phyloP scores from a whole-genome alignment of 2,888 invertebrate species.

The Pristionchus mayeri region DNA sequence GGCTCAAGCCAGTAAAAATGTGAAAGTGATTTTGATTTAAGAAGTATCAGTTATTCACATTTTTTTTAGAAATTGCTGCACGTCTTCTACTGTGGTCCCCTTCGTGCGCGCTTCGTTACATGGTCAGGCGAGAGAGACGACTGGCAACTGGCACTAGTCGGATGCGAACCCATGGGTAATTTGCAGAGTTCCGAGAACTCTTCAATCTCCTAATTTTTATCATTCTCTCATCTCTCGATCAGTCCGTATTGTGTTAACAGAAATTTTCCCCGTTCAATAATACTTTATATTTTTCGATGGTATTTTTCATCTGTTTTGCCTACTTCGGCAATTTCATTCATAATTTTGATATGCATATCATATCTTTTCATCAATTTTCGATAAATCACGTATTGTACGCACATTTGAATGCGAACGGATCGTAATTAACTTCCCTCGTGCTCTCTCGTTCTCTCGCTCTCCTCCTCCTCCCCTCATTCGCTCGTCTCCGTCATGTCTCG shows the following conservation, averaged over 20 bases:
- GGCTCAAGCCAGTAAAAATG: too few species aligned
- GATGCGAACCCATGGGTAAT: conserved; percentile 47
- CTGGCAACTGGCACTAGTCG: conserved; percentile 61
- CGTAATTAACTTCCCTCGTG: too few species aligned
- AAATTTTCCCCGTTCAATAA: background rate
- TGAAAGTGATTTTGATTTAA: too few species aligned
- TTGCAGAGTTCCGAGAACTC: too few species aligned
- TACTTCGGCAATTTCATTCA: too few species aligned
- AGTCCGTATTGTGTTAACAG: too few species aligned
- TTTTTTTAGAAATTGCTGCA: conserved; percentile 63
- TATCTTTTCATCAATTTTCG: background rate
- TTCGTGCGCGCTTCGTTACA: conserved; percentile 52
- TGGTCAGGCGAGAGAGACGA: conserved; percentile 69
- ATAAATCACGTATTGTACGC: background rate
- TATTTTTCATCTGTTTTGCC: too few species aligned
- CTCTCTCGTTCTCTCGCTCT: background rate
- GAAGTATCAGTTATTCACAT: too few species aligned
- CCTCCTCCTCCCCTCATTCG: background rate
- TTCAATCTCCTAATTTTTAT: too few species aligned
- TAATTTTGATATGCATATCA: background rate
- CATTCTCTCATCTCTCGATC: too few species aligned
- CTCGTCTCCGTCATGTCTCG: background rate
- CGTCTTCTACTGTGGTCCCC: conserved; percentile 61
- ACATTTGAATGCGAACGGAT: too few species aligned
- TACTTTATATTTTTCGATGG: background rate